A percentile compares a stretch with the other conserved stretches of the same genome.
Evolutionary conservation across 1,140 invertebrate species (phyloP).

Genomic region (Conus ventricosus): DNA sequence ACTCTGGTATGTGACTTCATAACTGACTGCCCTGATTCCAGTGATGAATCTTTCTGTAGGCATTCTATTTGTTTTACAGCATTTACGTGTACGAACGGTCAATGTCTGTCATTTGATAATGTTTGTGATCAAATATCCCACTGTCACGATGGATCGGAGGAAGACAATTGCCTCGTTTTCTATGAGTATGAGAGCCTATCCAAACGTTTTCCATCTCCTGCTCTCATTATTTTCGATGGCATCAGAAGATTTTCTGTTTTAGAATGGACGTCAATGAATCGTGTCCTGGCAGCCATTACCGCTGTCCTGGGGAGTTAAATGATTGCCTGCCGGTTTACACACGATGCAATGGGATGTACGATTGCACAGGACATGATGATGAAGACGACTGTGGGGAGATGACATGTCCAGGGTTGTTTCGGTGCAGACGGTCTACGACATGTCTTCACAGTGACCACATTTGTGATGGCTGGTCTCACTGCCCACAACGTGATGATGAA

Average conservation of each 20-base stretch:
- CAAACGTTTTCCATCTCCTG: neutral
- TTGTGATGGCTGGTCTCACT: slow-evolving; percentile 14
- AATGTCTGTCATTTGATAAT: neutral
- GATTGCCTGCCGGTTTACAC: neutral
- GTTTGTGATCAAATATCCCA: neutral
- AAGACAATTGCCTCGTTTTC: neutral
- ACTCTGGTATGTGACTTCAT: neutral
- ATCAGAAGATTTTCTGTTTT: neutral
- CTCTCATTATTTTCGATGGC: neutral
- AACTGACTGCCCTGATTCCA: neutral
- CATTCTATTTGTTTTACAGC: neutral
- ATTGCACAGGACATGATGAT: slow-evolving; percentile 13
- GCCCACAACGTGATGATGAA: slow-evolving; percentile 15
- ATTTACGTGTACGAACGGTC: neutral
- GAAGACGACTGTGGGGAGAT: neutral
- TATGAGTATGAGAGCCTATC: neutral
- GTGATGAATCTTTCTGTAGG: slow-evolving; percentile 4
- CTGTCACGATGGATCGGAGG: neutral
- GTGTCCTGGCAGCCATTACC: slow-evolving; percentile 16
- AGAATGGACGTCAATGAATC: neutral
- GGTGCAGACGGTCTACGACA: neutral
- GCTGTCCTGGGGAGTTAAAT: neutral
- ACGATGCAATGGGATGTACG: slow-evolving; percentile 18
- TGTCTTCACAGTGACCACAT: slow-evolving; percentile 8
- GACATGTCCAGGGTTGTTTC: slow-evolving; percentile 17